phyloP scores from a whole-genome alignment of 2,888 invertebrate genomes.

The Apodemia mormo region DNA sequence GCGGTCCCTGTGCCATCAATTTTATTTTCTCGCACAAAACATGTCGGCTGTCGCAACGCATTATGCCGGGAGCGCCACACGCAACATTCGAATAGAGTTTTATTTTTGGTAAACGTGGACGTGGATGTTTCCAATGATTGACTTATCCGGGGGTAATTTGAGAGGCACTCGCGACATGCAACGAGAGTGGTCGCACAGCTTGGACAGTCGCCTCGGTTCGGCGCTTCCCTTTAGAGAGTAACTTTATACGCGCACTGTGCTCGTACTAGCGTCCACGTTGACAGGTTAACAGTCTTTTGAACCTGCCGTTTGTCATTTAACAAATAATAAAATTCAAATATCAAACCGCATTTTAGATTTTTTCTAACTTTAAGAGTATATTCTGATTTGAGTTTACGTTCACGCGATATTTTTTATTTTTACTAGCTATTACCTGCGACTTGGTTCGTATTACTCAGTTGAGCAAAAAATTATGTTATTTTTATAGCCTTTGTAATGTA shows the following conservation, averaged over 20 bases:
- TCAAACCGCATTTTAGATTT: not conserved
- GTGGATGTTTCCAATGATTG: slow-evolving; percentile 79
- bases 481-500: too few relatives aligned
- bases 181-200: slow-evolving; percentile 36
- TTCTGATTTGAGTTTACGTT: not conserved
- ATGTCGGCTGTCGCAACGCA: slow-evolving; percentile 79
- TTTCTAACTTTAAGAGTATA: not conserved
- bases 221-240: slow-evolving; percentile 55
- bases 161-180: slow-evolving; percentile 62
- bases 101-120: slow-evolving; percentile 70
- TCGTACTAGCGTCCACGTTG: slow-evolving; percentile 42
- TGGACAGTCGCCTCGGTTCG: slow-evolving; percentile 33
- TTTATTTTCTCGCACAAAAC: slow-evolving; percentile 81
- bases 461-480: too few relatives aligned
- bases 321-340: slow-evolving; percentile 11
- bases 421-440: not conserved
- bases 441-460: not conserved
- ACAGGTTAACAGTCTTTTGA: slow-evolving; percentile 49
- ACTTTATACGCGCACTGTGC: slow-evolving; percentile 50
- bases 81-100: slow-evolving; percentile 75
- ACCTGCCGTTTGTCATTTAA: slow-evolving; percentile 9
- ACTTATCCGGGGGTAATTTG: slow-evolving; percentile 81
- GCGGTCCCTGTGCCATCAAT: slow-evolving; percentile 71
- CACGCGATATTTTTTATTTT: not conserved
- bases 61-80: slow-evolving; percentile 74